Percentiles rank a stretch among this genome's conserved stretches.
Conservation (phyloP, 2,888 invertebrate genomes). For the Lasioglossum malachurum region DNA sequence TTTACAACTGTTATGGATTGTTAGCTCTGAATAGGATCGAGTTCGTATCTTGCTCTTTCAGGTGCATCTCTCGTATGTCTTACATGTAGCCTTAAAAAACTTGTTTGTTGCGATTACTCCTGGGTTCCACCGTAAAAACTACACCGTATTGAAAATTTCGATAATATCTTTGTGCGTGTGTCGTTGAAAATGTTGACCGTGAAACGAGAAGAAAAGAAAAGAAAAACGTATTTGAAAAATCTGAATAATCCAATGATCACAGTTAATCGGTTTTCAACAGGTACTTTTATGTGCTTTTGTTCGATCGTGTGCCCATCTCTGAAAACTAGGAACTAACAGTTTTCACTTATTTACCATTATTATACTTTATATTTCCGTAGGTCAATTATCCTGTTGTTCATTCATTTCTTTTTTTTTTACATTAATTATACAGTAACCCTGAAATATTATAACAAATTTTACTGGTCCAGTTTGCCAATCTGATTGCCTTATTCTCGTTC, state of each 20-base stretch:
- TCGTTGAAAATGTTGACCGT: conserved; percentile 24
- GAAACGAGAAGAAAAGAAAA: conserved; percentile 4
- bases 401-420: conserved; percentile 37
- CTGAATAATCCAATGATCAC: conserved; percentile 62
- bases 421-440: conserved; percentile 69
- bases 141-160: conserved; percentile 18
- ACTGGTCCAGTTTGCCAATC: conserved; percentile 76
- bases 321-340: conserved; percentile 78
- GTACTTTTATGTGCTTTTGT: conserved; percentile 77
- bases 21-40: conserved; percentile 20
- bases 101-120: conserved; percentile 16
- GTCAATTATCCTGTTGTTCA: conserved; percentile 56
- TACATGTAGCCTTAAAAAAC: conserved; percentile 27
- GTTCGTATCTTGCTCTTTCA: conserved; percentile 19
- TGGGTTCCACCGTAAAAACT: conserved; percentile 22
- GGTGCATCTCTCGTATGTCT: conserved; percentile 14
- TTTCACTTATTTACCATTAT: conserved; percentile 69
- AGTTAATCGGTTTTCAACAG: conserved; percentile 72
- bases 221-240: conserved; percentile 6
- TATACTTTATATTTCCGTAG: conserved; percentile 44
- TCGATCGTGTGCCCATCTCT: conserved; percentile 76
- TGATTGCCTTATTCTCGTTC: conserved; percentile 70
- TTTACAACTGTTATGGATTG: conserved; percentile 24
- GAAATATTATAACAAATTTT: conserved; percentile 71
- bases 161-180: conserved; percentile 52